Conservation (phyloP, 2,888 invertebrate species). For the Sisyra nigra region DNA sequence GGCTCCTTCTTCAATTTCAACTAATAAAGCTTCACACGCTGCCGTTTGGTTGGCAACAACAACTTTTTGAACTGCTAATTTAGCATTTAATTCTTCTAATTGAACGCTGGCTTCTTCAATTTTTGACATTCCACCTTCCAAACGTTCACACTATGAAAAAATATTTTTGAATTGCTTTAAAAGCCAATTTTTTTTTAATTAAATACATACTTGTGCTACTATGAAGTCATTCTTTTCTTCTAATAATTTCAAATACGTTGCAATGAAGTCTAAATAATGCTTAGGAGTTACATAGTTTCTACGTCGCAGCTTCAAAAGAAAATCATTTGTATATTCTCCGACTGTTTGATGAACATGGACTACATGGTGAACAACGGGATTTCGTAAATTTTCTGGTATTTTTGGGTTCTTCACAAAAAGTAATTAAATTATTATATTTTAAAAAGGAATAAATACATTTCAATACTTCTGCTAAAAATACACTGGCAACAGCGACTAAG, state of each 20-base stretch:
- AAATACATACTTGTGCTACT: conserved; percentile 34
- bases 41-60: conserved; percentile 67
- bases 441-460: neutral
- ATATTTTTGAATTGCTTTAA: no score
- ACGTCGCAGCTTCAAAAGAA: conserved; percentile 53
- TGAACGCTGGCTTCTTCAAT: conserved; percentile 78
- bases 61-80: conserved; percentile 66
- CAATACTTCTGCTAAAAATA: conserved; percentile 61
- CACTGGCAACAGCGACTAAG: conserved; percentile 69
- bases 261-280: conserved; percentile 78
- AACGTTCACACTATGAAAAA: conserved; percentile 41
- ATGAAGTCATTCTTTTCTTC: conserved; percentile 51
- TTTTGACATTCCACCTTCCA: conserved; percentile 57
- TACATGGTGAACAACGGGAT: conserved; percentile 63
- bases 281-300: conserved; percentile 85
- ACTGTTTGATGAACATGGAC: conserved; percentile 73
- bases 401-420: conserved; percentile 34
- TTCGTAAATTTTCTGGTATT: conserved; percentile 49
- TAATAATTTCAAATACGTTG: conserved; percentile 57
- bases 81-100: conserved; percentile 60
- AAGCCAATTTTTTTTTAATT: neutral
- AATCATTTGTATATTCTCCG: conserved; percentile 53
- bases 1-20: conserved; percentile 57
- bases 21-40: conserved; percentile 63
- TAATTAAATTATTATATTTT: conserved; percentile 1